These are phyloP conservation scores for Pteria penguin DNA, from an alignment of 2,888 invertebrate genomes.

Conservation along the genomic window DNA sequence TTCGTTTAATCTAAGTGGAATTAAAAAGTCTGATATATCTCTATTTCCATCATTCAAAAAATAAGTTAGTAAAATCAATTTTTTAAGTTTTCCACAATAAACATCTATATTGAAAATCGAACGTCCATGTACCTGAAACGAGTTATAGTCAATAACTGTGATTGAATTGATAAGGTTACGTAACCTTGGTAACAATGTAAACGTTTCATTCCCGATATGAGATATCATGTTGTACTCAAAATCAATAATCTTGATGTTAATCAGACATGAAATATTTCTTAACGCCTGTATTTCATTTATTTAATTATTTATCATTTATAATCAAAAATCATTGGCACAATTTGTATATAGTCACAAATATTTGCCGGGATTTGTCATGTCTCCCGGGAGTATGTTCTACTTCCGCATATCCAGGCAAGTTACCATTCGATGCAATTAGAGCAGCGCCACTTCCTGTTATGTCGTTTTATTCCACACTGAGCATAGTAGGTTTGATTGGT, in stretches of 20 bases:
- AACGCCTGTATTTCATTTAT: not conserved
- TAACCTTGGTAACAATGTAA: not conserved
- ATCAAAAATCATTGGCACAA: not conserved
- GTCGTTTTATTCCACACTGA: not conserved
- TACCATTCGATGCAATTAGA: not conserved
- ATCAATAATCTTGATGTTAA: not conserved
- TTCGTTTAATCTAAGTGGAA: not conserved
- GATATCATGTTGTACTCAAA: not conserved
- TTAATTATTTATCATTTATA: no score
- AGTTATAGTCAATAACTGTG: not conserved
- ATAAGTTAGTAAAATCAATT: not conserved
- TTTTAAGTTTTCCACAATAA: not conserved
- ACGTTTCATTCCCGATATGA: not conserved
- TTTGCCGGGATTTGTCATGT: not conserved
- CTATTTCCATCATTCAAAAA: not conserved
- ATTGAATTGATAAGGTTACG: not conserved
- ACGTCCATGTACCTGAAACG: not conserved
- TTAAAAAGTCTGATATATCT: not conserved
- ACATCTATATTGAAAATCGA: not conserved
- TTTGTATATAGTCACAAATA: not conserved
- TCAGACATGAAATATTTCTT: not conserved
- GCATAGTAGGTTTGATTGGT: not conserved
- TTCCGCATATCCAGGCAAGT: not conserved
- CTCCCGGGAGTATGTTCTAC: not conserved
- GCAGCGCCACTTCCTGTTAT: not conserved